Conservation (phyloP, 2,113 vertebrate genomes). For the Dipodomys stephensi region DNA sequence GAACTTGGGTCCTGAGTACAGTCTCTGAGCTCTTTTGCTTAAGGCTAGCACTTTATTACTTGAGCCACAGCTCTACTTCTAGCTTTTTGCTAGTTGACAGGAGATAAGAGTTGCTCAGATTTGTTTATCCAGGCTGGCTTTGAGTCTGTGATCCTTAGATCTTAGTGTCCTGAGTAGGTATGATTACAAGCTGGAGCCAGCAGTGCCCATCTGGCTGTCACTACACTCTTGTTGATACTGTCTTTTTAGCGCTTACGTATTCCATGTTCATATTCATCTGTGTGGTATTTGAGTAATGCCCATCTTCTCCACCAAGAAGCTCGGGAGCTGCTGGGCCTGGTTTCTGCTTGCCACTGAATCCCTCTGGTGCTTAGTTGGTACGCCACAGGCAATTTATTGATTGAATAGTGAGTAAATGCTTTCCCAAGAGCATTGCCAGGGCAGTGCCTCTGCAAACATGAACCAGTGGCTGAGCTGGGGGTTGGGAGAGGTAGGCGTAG, state of each 20-base stretch:
- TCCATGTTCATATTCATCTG: neutral
- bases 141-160: no score
- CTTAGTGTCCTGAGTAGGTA: no score
- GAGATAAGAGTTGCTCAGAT: no score
- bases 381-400: neutral
- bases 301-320: neutral
- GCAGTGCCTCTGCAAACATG: neutral
- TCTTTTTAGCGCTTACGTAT: neutral
- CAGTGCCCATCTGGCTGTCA: no score
- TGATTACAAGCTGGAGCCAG: no score
- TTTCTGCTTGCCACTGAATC: neutral
- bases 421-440: neutral
- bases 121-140: no score
- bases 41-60: no score
- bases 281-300: neutral
- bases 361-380: neutral
- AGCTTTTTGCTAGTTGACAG: no score
- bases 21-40: no score
- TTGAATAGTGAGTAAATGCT: conserved; percentile 24
- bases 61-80: no score
- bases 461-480: neutral
- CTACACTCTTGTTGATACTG: no score
- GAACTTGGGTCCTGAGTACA: no score
- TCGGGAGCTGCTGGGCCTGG: neutral
- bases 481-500: neutral